Evolutionary conservation across 2,113 vertebrate species (phyloP), one percentile per base, ranked within the genome.

Genomic region (Zingel zingel): DNA sequence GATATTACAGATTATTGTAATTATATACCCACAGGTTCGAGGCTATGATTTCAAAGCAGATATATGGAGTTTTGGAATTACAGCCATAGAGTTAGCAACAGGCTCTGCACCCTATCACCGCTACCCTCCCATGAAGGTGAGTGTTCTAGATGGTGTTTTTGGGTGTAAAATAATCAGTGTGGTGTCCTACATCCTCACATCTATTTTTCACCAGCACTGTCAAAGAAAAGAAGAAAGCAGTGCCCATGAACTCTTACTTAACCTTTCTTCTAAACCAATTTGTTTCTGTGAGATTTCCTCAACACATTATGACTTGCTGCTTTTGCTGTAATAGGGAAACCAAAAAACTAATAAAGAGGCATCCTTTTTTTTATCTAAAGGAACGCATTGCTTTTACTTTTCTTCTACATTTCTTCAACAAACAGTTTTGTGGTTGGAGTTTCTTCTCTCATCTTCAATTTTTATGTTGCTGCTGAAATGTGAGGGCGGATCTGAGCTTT

Each of bases 31-130:
- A 59, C 79, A 99, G 98, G 98, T 99, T 86, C 96, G 98, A 96
- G 98, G 98, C 78, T 99, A 99, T 65, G 98, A 99, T 95, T 99
- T 99, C 94, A 99, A 99, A 95, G 98, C 98, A 16, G 98, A 99
- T 91, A 99, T 99, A 92, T 99, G 98, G 98, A 99, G 98, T 94
- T 99, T 99, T 94, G 98, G 98, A 84, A 99, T 99, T 91, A 99
- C 98, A 67, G 98, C 98, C 77, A 99, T 99, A 80, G 98, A 99
- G 88, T 92, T 99, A 92, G 98, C 98, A 25, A 99, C 98, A 53
- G 98, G 98, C 91, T 97, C 98, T 78, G 98, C 98, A 2, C 98
- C 98, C 69, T 99, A 99, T 90, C 98, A 99, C 94, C 97, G 97
- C 89, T 99, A 99, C 67, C 98, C 98, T 88, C 98, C 98, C 33